Base-by-base conservation (phyloP, 2,113 vertebrate genomes). In the Micromys minutus region DNA sequence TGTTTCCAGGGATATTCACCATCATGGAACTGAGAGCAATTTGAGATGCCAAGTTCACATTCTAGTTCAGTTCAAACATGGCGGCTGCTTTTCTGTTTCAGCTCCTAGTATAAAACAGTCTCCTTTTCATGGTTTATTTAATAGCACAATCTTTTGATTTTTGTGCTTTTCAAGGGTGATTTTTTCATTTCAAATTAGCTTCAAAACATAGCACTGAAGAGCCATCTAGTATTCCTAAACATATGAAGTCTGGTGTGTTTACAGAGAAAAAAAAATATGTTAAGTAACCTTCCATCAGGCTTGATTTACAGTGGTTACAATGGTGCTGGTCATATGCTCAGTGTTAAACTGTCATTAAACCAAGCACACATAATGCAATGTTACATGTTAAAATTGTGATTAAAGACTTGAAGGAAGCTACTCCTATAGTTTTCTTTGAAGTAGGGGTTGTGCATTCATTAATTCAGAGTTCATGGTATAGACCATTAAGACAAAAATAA, bases 401-500 rank as follows among this genome's bases (percentile, higher is more conserved):
- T 47, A 80, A 21, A 93, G 71, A 31, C 57, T 74, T 67, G 34
- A 67, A 91, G 57, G 31, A 89, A 89, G 10, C 34, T 75, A 55
- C 67, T 13, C 4, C 7, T 90, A 3, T 63, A 15, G 79, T 91
- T 85, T 26, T 10, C 9, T n/a, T 75, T 47, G 7, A 81, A 76
- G 31, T 42, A 89, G 0, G 80, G 13, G 57, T 74, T 39, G 13
- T 91, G 7, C 79, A 79, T 85, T 91, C 17, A 47, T 71, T 79
- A 93, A 47, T 42, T 95, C n/a, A 89, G 61, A 91, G 55, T 61
- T 91, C 9, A 50, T 1, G 0, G 12, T 80, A 50, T 80, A 80
- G 67, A 80, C 72, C 16, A 71, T n/a, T 93, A 96, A 94, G 89
- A 91, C 72, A 97, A 96, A 97, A 97, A 97, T 39, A 94, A 95